phyloP scores from a whole-genome alignment of 2,888 invertebrate species.

The Lepidonotus clava region DNA sequence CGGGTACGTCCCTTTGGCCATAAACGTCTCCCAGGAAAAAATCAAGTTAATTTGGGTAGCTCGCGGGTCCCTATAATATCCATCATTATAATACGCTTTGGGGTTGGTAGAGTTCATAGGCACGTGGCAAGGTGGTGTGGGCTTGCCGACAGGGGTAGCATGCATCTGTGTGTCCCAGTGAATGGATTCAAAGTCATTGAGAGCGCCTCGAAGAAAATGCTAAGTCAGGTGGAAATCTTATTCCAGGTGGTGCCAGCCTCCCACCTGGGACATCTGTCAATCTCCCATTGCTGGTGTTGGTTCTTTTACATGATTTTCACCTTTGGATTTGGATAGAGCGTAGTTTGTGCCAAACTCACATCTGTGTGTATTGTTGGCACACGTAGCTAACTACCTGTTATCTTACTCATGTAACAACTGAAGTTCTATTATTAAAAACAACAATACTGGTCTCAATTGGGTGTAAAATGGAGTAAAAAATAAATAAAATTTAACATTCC shows the following conservation, averaged over 20 bases:
- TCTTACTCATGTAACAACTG: too few relatives aligned
- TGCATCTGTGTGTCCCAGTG: background rate
- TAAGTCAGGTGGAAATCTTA: background rate
- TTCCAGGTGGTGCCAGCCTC: background rate
- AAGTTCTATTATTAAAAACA: too few relatives aligned
- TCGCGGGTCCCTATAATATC: background rate
- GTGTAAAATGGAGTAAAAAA: too few relatives aligned
- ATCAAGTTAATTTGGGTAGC: constrained; percentile 17
- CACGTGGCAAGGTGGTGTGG: background rate
- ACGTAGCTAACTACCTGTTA: too few relatives aligned
- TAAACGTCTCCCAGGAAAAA: too few relatives aligned
- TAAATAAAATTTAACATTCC: too few relatives aligned
- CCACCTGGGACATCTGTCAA: background rate
- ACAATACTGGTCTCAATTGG: background rate
- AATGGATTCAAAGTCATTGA: constrained; percentile 2
- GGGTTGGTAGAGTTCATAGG: background rate
- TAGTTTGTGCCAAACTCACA: too few relatives aligned
- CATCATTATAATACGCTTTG: background rate
- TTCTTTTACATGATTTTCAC: too few relatives aligned
- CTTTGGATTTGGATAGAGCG: too few relatives aligned
- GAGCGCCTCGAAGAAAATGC: background rate
- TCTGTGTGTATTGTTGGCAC: too few relatives aligned
- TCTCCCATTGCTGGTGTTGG: background rate
- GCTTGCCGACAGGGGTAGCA: background rate
- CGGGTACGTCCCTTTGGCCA: too few relatives aligned